phyloP scores from a whole-genome alignment of 2,113 vertebrate species.

The Onychorhynchus coronatus region DNA sequence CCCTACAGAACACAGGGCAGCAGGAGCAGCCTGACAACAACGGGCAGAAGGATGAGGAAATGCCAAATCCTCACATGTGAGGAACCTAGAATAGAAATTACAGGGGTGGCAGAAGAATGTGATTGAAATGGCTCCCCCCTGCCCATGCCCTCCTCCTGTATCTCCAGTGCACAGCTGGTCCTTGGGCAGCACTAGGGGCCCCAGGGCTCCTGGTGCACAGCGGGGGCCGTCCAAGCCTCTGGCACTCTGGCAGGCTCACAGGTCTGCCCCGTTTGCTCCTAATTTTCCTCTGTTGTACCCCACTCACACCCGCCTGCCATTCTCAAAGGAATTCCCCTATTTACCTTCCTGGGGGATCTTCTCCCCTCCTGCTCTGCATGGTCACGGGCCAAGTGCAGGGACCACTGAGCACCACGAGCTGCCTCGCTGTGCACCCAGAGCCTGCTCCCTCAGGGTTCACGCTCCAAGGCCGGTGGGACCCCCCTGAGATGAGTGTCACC shows the following conservation, averaged over 20 bases:
- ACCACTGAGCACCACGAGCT: not conserved
- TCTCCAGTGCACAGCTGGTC: not conserved
- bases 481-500: not conserved
- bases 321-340: not conserved
- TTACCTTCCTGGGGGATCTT: not conserved
- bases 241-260: not conserved
- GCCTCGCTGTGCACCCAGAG: not conserved
- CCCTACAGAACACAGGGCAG: not conserved
- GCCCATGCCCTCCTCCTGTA: not conserved
- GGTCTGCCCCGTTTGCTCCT: not conserved
- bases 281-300: not conserved
- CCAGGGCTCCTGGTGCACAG: not conserved
- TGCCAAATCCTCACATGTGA: not conserved
- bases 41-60: not conserved
- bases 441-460: rapidly evolving
- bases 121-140: not conserved
- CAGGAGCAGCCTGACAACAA: not conserved
- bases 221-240: not conserved
- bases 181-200: not conserved
- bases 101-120: not conserved
- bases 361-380: not conserved
- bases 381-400: not conserved
- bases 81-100: not conserved
- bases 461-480: not conserved
- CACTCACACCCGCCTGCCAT: not conserved